Percentiles rank a stretch among this genome's conserved stretches.
Conservation (phyloP, 2,797 vertebrate species). For the Falco rusticolus region DNA sequence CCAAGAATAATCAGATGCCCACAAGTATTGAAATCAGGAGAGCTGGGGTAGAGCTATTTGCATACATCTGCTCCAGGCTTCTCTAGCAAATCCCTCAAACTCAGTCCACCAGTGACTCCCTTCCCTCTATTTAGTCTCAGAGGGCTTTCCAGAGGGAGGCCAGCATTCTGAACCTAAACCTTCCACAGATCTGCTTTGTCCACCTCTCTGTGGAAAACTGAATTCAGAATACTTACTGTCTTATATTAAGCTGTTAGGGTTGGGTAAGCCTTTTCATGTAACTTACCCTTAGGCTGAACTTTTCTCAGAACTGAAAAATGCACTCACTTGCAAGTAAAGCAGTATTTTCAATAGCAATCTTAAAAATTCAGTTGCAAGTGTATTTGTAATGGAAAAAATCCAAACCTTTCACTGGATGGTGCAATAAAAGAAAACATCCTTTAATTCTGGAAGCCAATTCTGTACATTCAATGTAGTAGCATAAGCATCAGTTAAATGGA, state of each 20-base stretch:
- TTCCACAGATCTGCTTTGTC: neutral
- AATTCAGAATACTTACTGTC: neutral
- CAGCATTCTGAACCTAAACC: neutral
- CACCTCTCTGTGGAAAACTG: neutral
- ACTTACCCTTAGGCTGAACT: neutral
- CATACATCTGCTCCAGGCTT: neutral
- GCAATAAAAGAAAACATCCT: neutral
- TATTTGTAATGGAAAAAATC: neutral
- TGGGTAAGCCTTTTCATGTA: neutral
- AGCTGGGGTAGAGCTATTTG: neutral
- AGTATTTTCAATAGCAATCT: neutral
- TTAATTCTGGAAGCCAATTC: neutral
- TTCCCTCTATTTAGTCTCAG: neutral
- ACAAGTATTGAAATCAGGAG: neutral
- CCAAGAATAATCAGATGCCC: neutral
- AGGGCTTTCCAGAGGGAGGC: neutral
- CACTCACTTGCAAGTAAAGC: neutral
- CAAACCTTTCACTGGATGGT: neutral
- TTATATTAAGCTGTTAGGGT: neutral
- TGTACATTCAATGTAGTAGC: neutral
- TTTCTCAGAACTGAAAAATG: neutral
- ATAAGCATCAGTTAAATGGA: neutral
- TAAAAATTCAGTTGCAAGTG: neutral
- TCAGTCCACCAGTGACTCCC: neutral
- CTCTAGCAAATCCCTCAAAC: neutral